These are phyloP conservation scores for Ataeniobius toweri DNA, from an alignment of 2,797 vertebrate genomes.

Conservation along the genomic window DNA sequence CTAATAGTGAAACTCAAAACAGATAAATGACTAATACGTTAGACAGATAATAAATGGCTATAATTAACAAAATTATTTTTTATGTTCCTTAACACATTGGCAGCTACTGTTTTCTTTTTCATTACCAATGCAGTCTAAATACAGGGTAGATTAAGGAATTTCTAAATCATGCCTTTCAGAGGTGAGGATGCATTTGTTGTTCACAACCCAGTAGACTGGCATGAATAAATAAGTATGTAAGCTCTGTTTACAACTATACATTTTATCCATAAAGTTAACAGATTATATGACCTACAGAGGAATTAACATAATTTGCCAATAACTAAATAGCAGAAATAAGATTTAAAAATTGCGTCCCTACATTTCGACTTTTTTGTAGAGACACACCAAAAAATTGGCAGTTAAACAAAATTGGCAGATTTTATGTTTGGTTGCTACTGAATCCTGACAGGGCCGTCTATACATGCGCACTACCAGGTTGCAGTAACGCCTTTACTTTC, in stretches of 20 bases:
- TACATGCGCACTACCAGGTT: too few species aligned
- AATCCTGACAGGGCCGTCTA: too few species aligned
- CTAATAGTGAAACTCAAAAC: background rate
- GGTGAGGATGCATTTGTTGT: background rate
- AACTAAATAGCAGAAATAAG: background rate
- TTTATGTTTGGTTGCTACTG: too few species aligned
- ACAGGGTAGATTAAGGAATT: background rate
- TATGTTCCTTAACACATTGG: background rate
- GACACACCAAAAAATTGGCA: too few species aligned
- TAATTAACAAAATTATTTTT: background rate
- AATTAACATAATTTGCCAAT: background rate
- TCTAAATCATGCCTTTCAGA: background rate
- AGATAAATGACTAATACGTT: background rate
- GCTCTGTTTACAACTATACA: background rate
- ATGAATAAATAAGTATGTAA: background rate
- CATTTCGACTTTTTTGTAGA: too few species aligned
- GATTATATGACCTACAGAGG: background rate
- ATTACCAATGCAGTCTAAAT: background rate
- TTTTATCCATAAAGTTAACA: background rate
- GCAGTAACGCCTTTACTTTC: too few species aligned
- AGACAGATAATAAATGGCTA: background rate
- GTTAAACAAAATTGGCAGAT: too few species aligned
- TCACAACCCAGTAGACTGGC: background rate
- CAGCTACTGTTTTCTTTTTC: background rate
- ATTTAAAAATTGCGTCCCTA: background rate